Evolutionary conservation across 1,140 invertebrate genomes (phyloP), one percentile per base, ranked within the genome.

Genomic region (Ganaspis sp.): DNA sequence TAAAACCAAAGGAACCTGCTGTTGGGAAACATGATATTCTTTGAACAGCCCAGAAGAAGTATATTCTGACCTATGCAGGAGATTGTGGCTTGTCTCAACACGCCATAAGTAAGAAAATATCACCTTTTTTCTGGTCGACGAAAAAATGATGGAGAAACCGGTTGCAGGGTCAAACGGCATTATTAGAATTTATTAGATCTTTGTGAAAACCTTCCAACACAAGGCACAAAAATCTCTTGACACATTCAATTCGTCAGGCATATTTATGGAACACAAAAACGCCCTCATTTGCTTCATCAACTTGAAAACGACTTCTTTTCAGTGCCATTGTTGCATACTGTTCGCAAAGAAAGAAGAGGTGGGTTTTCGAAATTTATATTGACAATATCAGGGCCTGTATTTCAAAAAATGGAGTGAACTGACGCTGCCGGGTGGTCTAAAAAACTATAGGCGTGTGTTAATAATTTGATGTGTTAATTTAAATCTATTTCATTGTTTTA

Each of bases 81-180:
- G 70, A 78, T 74, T 73, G 72, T 45, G 72, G 21, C 37, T 77
- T 73, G 70, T 70, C 81, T 77, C 72, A 49, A 17, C 79, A 81
- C 75, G 72, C 79, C n/a, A n/a, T 58, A 73, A 84, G 73, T 75
- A 42, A 77, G 79, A 79, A 81, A 85, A 82, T 86, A 85, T 87
- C 85, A 77, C 81, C n/a, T 76, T 82, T 82, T 81, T 71, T 75
- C 9, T 74, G 72, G 73, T 82, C 78, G 73, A 17, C 38, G 49
- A 64, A 64, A 29, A 64, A 64, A 15, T 64, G 21, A 3, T 4
- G 9, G 23, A 64, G 26, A 64, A 64, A 29, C 58, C 23, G 23
- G 23, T 64, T 64, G 23, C 23, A 15, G 58, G 58, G 23, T 64
- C 58, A 64, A 15, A n/a, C 26, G 11, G 26, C 58, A 29, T 64